phyloP scores from a whole-genome alignment of 2,888 invertebrate species.

The Tupiocoris notatus region DNA sequence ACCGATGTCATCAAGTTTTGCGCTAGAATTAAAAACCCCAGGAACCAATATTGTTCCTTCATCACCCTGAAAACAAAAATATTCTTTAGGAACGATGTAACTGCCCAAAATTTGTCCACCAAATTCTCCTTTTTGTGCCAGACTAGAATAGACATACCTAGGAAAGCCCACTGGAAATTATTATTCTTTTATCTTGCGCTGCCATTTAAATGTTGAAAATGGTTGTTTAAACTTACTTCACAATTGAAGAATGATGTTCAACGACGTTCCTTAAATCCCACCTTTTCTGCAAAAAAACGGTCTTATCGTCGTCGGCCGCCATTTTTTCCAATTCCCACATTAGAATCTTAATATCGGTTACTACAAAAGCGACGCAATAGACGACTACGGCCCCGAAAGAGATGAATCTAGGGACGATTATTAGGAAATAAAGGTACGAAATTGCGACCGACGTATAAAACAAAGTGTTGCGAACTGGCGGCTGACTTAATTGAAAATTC shows the following conservation, averaged over 20 bases:
- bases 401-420: constrained; percentile 18
- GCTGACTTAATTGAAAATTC: constrained; percentile 2
- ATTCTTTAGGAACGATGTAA: no score
- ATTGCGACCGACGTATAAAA: neutral
- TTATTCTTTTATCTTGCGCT: no score
- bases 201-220: no score
- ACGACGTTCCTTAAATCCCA: constrained; percentile 17
- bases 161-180: no score
- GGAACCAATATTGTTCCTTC: neutral
- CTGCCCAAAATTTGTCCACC: no score
- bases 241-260: constrained; percentile 9
- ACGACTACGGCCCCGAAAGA: constrained; percentile 7
- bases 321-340: neutral
- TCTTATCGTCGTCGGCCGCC: constrained; percentile 6
- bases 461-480: neutral
- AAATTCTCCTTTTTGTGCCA: no score
- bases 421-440: constrained; percentile 4
- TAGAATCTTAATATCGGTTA: constrained; percentile 19
- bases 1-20: neutral
- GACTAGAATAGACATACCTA: no score
- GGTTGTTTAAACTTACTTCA: neutral
- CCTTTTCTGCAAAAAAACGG: neutral
- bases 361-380: constrained; percentile 13
- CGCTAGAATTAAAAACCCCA: neutral
- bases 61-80: neutral